phyloP scores from a whole-genome alignment of 2,888 invertebrate species.

The Brachypterus glaber region DNA sequence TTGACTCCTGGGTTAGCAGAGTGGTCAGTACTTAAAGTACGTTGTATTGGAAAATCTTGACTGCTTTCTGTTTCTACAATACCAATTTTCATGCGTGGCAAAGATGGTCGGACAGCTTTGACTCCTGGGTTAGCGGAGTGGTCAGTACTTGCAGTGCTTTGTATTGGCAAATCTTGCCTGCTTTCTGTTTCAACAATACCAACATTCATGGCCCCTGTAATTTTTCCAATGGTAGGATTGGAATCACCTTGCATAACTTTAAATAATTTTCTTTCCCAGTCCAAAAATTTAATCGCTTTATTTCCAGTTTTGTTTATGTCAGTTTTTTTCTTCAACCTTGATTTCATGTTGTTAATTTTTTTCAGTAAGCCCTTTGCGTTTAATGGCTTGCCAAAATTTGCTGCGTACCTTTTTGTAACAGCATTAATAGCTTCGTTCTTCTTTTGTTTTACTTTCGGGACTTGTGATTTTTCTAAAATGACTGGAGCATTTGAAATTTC shows the following conservation, averaged over 20 bases:
- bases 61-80: conserved; percentile 2
- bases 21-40: not conserved
- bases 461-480: conserved; percentile 10
- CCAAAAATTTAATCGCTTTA: conserved; percentile 10
- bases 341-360: conserved; percentile 11
- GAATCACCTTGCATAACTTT: conserved; percentile 8
- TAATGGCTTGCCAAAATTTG: conserved; percentile 7
- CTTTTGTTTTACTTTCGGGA: conserved; percentile 6
- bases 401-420: conserved; percentile 7
- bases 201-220: conserved; percentile 8
- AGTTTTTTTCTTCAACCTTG: conserved; percentile 7
- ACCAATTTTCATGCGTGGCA: conserved; percentile 11
- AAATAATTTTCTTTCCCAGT: conserved; percentile 7
- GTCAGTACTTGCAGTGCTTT: not conserved
- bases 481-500: conserved; percentile 5
- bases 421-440: conserved; percentile 7
- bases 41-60: not conserved
- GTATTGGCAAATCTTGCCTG: not conserved
- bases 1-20: too few species aligned
- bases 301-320: conserved; percentile 10
- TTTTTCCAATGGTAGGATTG: conserved; percentile 5
- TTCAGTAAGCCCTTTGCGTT: conserved; percentile 9
- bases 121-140: too few species aligned
- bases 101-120: too few species aligned
- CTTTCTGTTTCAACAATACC: conserved; percentile 6